A percentile compares a stretch with the other conserved stretches of the same genome.
phyloP scores from a whole-genome alignment of 2,113 vertebrate species.

The Zapornia atra region DNA sequence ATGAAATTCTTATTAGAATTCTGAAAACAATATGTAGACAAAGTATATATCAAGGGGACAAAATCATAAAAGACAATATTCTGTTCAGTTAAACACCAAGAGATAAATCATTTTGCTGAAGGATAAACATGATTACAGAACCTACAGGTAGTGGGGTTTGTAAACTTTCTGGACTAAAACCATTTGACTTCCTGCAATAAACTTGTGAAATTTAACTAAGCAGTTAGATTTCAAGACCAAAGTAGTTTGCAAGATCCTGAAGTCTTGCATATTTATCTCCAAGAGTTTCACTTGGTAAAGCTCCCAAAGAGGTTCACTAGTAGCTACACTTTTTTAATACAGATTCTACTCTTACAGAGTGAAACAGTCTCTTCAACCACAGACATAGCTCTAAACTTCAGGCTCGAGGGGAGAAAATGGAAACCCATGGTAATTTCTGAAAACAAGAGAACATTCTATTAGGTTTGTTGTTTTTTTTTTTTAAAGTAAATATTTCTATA shows the following conservation, averaged over 20 bases:
- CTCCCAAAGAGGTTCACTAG: not conserved
- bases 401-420: not conserved
- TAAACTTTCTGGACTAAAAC: not conserved
- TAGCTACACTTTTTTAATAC: not conserved
- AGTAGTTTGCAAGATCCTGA: not conserved
- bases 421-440: not conserved
- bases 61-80: conserved; percentile 3
- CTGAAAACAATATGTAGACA: not conserved
- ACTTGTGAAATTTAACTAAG: conserved; percentile 4
- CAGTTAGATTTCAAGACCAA: not conserved
- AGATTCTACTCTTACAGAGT: not conserved
- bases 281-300: not conserved
- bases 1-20: conserved; percentile 3
- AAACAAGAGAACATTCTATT: not conserved
- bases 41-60: not conserved
- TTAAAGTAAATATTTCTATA: not conserved
- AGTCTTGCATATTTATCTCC: not conserved
- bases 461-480: too few relatives aligned
- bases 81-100: not conserved
- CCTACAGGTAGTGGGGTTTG: not conserved
- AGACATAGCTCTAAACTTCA: not conserved
- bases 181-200: not conserved
- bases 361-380: not conserved
- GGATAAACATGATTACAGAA: not conserved
- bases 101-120: conserved; percentile 4